phyloP scores from a whole-genome alignment of 2,888 invertebrate species.

The Ormia ochracea region DNA sequence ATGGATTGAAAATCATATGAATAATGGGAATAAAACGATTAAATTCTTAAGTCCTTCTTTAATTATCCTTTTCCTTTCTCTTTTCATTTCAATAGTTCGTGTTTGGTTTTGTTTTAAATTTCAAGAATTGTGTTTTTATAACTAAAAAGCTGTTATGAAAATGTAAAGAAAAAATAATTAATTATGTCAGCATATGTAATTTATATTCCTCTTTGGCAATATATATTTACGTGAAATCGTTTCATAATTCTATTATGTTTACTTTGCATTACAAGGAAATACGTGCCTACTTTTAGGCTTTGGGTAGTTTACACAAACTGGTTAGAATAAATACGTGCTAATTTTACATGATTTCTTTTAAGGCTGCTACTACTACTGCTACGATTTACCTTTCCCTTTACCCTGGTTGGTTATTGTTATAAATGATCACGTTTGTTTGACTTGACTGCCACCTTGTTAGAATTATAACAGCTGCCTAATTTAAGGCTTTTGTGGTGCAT shows the following conservation, averaged over 20 bases:
- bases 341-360: constrained; percentile 43
- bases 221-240: constrained; percentile 18
- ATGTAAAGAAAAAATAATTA: constrained; percentile 13
- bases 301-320: constrained; percentile 11
- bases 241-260: constrained; percentile 48
- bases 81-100: no score
- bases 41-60: no score
- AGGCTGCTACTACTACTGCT: not conserved
- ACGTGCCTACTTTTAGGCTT: constrained; percentile 60
- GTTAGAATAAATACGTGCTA: constrained; percentile 53
- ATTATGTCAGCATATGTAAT: constrained; percentile 45
- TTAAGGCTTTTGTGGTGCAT: constrained; percentile 42
- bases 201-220: constrained; percentile 19
- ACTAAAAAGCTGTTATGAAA: not conserved
- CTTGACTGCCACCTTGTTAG: constrained; percentile 39
- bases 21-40: no score
- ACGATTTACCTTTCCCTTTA: not conserved
- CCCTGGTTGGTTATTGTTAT: constrained; percentile 30
- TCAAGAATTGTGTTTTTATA: not conserved
- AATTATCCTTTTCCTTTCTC: no score
- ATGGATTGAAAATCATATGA: no score
- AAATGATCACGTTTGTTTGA: constrained; percentile 54
- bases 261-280: constrained; percentile 32
- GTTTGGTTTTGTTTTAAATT: no score
- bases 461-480: constrained; percentile 49